Conservation (phyloP, 2,113 vertebrate genomes). For the Montifringilla adamsi region DNA sequence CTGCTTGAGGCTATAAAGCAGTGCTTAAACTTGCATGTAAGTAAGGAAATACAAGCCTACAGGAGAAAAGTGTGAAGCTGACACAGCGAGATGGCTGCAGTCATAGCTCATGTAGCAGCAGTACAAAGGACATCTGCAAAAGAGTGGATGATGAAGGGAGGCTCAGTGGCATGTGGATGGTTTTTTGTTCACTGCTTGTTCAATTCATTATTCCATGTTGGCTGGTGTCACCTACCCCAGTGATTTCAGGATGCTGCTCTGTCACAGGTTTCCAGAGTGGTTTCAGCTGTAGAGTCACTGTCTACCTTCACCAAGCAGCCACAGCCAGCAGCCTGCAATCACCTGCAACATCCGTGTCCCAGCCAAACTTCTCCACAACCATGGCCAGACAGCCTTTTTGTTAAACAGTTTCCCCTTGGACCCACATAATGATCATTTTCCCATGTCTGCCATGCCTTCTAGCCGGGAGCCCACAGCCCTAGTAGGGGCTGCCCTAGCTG, state of each 20-base stretch:
- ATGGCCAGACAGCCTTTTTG: background rate
- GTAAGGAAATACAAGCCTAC: background rate
- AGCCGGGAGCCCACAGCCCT: background rate
- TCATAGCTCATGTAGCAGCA: background rate
- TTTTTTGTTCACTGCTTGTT: background rate
- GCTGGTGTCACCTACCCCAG: background rate
- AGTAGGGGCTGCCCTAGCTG: background rate
- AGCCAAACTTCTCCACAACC: background rate
- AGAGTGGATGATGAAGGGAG: background rate
- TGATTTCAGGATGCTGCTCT: background rate
- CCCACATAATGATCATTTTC: fast-evolving
- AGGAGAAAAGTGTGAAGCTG: background rate
- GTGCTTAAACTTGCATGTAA: background rate
- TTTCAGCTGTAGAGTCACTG: background rate
- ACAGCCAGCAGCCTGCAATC: background rate
- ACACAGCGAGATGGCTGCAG: background rate
- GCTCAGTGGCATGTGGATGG: fast-evolving
- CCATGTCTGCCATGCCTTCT: background rate
- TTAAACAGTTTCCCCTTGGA: background rate
- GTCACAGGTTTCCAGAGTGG: background rate
- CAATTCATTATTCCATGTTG: background rate
- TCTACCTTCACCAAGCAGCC: background rate
- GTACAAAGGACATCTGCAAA: background rate
- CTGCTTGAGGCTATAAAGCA: background rate
- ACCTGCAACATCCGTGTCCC: background rate